A percentile compares a stretch with the other conserved stretches of the same genome.
Evolutionary conservation across 2,113 vertebrate genomes (phyloP).

Genomic region (Felis catus): DNA sequence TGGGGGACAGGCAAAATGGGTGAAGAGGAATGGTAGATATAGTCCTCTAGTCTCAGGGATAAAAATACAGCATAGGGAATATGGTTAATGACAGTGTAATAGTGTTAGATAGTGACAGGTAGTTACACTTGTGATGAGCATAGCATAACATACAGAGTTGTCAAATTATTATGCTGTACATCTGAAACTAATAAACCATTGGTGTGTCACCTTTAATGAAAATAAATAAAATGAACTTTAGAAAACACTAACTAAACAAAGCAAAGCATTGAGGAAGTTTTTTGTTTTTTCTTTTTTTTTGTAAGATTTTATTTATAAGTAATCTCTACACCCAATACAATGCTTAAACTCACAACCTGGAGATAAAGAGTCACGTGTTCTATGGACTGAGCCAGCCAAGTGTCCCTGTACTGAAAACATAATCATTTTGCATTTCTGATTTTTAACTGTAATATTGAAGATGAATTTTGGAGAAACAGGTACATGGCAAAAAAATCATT

Average conservation of each 20-base stretch:
- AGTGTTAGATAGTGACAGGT: neutral
- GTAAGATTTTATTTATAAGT: neutral
- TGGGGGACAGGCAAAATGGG: neutral
- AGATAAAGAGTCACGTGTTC: neutral
- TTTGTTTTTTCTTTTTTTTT: neutral
- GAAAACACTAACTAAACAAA: neutral
- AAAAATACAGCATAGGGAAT: neutral
- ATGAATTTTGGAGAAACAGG: neutral
- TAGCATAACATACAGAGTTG: too few species aligned
- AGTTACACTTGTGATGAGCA: too few species aligned
- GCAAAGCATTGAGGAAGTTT: neutral
- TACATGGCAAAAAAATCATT: neutral
- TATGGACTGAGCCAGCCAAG: neutral
- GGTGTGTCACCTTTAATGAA: too few species aligned
- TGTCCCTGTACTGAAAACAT: neutral
- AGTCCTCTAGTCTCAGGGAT: neutral
- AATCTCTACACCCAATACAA: neutral
- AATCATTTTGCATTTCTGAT: neutral
- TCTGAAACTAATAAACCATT: too few species aligned
- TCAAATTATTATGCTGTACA: too few species aligned
- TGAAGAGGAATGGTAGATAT: neutral
- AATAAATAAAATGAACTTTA: neutral
- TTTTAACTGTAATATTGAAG: neutral
- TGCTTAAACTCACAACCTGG: neutral
- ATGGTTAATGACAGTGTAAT: neutral